Evolutionary conservation across 2,113 vertebrate genomes (phyloP), one percentile per base, ranked within the genome.

Genomic region (Phyllopteryx taeniolatus): DNA sequence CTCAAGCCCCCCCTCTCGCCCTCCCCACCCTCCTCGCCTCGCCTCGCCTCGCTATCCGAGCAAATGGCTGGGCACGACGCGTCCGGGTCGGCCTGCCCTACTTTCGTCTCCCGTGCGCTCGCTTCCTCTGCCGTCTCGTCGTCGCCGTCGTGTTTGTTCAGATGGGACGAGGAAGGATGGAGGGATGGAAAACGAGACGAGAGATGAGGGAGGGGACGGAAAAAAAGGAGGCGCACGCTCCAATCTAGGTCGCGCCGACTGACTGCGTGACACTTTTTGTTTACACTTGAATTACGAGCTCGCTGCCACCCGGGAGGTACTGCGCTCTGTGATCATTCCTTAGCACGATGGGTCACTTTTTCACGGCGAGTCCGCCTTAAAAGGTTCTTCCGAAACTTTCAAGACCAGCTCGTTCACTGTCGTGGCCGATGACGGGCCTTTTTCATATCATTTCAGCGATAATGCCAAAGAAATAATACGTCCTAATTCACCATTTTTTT

Each of bases 41-140:
- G 61, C 61, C 35, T 75, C 76, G 43, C 73, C 73, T 82, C 65
- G 78, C 83, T 68, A 74, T 88, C 80, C 56, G 68, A 76, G 79
- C 74, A 86, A 89, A 88, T 89, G 90, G 84, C 80, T 84, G 76
- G 79, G 85, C 85, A 85, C 73, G 84, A 82, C 47, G 78, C 77
- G 72, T 81, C 81, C 89, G 90, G 87, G 90, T 91, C 88, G 77
- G 81, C 86, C 81, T 91, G 91, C 74, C 90, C 91, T 87, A 91
- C 77, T 87, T 92, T 91, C 72, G 62, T 63, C 72, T 74, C 73
- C 6, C 14, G 54, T 39, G 27, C 73, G 74, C 74, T 70, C 70
- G 76, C 74, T 60, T 79, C 63, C 79, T 72, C 64, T 51, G 64
- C 74, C 68, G 63, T 81, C 77, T 51, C 65, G 39, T 67, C 74